Base-by-base conservation (phyloP, 1,140 invertebrate species). In the Reticulitermes speratus region DNA sequence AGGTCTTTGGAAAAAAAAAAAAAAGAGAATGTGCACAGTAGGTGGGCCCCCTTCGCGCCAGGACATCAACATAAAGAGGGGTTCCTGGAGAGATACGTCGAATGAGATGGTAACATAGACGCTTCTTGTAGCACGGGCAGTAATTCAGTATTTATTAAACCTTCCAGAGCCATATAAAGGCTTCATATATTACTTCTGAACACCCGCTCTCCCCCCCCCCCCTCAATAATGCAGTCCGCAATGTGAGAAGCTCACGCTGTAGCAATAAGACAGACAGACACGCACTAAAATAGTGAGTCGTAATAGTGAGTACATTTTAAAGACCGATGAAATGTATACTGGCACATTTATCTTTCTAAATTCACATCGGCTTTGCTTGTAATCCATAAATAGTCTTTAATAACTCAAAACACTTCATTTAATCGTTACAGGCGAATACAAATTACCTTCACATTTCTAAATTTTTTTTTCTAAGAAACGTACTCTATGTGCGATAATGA, bases 161-260 rank as follows among this genome's bases (percentile, higher is more conserved):
- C 59, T 65, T 65, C 59, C 59, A 65, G 59, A 65, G 59, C 59
- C 59, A 65, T 65, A 65, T 65, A 65, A 65, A 65, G 65, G 25
- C 65, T 75, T 30, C 65, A 30, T 75, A 30, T 11, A 75, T 75
- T n/a, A 75, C n/a, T n/a, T 75, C 65, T n/a, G n/a, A 14, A 75
- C 65, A 38, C 38, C 38, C 38, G 38, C 38, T 38, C 5, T 30
- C n/a, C n/a, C 38, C 38, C 38, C 38, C 5, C 52, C 23, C 12
- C 12, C 65, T 30, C 65, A 75, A 75, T 75, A 75, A 75, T 30
- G 65, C 25, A 75, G 65, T 75, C 25, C 65, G 65, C 25, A 3
- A 23, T 59, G 55, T 59, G 2, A 59, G 21, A 59, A 3, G 55
- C 6, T 2, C 14, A 59, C 55, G 21, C 55, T 23, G 55, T 14